phyloP scores from a whole-genome alignment of 2,113 vertebrate genomes.

The Microtus richardsoni region DNA sequence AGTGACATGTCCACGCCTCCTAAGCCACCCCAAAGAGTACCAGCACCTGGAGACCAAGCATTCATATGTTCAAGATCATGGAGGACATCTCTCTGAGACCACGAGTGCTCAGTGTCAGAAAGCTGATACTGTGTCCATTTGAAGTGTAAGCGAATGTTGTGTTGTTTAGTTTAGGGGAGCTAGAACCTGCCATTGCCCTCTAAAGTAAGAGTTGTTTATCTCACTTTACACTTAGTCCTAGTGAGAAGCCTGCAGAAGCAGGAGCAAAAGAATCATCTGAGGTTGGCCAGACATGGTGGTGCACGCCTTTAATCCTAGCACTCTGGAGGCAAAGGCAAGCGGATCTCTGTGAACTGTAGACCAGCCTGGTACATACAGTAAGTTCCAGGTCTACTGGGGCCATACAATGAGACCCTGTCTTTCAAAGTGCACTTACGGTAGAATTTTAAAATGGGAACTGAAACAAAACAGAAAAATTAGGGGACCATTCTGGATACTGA shows the following conservation, averaged over 20 bases:
- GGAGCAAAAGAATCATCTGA: background rate
- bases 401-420: background rate
- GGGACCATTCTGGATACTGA: background rate
- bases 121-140: background rate
- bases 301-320: background rate
- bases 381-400: background rate
- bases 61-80: background rate
- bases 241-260: background rate
- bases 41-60: background rate
- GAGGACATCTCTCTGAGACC: background rate
- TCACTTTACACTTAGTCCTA: background rate
- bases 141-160: background rate
- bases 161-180: background rate
- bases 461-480: background rate
- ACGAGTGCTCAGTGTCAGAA: background rate
- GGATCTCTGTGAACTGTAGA: background rate
- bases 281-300: background rate
- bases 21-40: background rate
- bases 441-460: background rate
- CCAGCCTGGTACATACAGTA: background rate
- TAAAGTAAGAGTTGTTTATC: background rate
- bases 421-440: background rate
- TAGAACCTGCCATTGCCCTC: background rate
- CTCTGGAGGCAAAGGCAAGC: background rate
- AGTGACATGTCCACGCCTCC: background rate